Evolutionary conservation across 2,113 vertebrate genomes (phyloP).

Genomic region (Chiloscyllium plagiosum): DNA sequence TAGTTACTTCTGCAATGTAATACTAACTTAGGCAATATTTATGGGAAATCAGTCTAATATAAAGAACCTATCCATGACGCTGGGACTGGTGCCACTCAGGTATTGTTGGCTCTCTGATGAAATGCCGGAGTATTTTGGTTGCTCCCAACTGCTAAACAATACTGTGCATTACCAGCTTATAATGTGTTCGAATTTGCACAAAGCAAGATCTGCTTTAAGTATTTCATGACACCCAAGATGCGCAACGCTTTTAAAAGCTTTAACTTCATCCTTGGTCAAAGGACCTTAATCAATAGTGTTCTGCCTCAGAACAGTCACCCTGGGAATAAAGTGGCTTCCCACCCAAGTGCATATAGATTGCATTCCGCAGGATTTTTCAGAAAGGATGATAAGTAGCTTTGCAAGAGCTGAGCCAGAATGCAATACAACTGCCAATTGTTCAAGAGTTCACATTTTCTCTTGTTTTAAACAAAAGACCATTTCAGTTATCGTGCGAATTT

Average conservation of each 20-base stretch:
- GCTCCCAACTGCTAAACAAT: no score
- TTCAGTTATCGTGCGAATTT: not conserved
- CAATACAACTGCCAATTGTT: not conserved
- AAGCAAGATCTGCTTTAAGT: not conserved
- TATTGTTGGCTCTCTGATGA: not conserved
- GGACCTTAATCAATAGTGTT: not conserved
- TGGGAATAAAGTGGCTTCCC: not conserved
- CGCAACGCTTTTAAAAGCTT: not conserved
- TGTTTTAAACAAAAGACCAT: not conserved
- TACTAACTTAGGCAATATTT: not conserved
- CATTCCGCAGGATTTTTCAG: not conserved
- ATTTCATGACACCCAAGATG: not conserved
- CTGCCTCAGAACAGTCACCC: not conserved
- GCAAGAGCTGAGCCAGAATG: not conserved
- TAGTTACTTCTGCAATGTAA: not conserved
- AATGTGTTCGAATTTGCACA: not conserved
- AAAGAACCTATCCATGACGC: not conserved
- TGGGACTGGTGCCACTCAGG: not conserved
- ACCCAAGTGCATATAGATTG: not conserved
- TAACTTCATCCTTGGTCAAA: not conserved
- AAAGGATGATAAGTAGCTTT: not conserved
- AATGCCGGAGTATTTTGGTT: not conserved
- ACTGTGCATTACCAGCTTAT: no score
- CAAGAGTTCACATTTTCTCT: not conserved
- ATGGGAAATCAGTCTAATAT: not conserved